Evolutionary conservation across 1,140 invertebrate genomes (phyloP), one percentile per base, ranked within the genome.

Genomic region (Sarcophaga bullata): DNA sequence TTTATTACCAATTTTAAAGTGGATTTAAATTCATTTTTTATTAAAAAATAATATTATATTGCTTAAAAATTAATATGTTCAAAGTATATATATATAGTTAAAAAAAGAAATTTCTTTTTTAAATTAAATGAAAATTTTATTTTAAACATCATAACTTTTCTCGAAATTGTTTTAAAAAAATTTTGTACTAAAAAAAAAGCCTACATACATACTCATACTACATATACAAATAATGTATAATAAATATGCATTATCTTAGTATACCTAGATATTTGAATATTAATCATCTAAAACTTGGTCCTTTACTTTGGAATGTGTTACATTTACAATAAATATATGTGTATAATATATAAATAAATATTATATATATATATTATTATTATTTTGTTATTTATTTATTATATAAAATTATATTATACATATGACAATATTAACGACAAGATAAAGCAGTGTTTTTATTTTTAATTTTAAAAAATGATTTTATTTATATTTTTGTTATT

Each of bases 301-400:
- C 75, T 78, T 68, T 19, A 68, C 62, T 68, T 78, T 78, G 75
- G 75, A 78, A 50, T 78, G 75, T 50, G 62, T 78, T 78, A 78
- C n/a, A n/a, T n/a, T n/a, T n/a, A n/a, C 75, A 78, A 78, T 11
- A 78, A 50, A 48, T 46, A n/a, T 6, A 46, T 13, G 9, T 52
- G 13, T 52, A 52, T 13, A n/a, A n/a, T n/a, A n/a, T n/a, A n/a
- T n/a, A n/a, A n/a, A n/a, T n/a, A n/a, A n/a, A n/a, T n/a, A n/a
- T n/a, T n/a, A n/a, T n/a, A n/a, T n/a, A n/a, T 52, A 19, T 68
- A 19, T 62, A 4, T 62, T 62, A 62, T 62, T n/a, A n/a, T n/a
- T n/a, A n/a, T n/a, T n/a, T n/a, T n/a, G n/a, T 15, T 62, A 62
- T 62, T 62, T 62, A 6, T 62, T 62, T 62, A n/a, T 62, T 62